These are phyloP conservation scores for Mustelus asterias DNA, from an alignment of 2,113 vertebrate genomes.

Conservation along the genomic window DNA sequence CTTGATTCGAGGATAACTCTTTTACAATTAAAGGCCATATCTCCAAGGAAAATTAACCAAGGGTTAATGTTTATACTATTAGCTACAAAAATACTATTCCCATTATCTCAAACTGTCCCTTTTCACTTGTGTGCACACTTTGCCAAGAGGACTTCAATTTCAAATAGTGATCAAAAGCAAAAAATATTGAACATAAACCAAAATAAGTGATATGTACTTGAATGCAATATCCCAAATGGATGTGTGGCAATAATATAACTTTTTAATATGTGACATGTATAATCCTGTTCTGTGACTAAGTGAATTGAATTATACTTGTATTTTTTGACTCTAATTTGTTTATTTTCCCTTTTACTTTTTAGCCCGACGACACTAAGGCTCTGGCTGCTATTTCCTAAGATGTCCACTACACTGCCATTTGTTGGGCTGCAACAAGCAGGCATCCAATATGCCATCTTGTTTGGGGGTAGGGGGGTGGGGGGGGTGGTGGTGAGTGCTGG, in stretches of 20 bases:
- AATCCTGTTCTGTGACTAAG: neutral
- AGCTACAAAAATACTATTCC: neutral
- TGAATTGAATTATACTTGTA: neutral
- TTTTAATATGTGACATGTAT: neutral
- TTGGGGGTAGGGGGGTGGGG: neutral
- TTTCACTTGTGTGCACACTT: neutral
- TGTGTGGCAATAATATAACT: neutral
- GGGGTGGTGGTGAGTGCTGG: neutral
- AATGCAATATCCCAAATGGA: neutral
- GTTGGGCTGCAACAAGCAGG: neutral
- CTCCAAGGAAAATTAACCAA: neutral
- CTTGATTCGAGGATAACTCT: neutral
- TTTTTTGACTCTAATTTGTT: conserved; percentile 7
- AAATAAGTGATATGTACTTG: neutral
- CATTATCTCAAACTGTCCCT: neutral
- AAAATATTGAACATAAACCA: neutral
- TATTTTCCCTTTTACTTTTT: conserved; percentile 28
- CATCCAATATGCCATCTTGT: neutral
- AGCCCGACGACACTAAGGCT: conserved; percentile 33
- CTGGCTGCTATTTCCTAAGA: conserved; percentile 15
- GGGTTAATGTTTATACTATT: neutral
- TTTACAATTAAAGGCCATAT: neutral
- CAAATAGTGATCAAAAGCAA: neutral
- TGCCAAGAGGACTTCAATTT: neutral
- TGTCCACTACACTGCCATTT: conserved; percentile 35